Conservation (phyloP, 2,797 vertebrate genomes). For the Neostethus bicornis region DNA sequence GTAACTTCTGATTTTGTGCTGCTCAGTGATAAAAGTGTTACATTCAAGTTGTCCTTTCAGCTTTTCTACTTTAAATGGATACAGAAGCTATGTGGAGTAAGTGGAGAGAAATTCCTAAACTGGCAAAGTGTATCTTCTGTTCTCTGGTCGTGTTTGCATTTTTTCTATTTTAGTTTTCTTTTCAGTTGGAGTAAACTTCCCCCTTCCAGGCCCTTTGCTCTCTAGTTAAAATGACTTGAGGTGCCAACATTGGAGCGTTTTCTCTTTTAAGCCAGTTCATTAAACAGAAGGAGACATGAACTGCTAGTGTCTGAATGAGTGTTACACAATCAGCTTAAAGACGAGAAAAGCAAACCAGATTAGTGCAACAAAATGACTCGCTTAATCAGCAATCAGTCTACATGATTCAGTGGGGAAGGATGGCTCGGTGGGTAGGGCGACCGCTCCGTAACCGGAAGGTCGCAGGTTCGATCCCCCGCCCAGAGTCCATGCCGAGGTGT, state of each 20-base stretch:
- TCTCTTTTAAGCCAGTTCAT: slow-evolving; percentile 6
- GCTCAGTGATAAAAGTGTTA: neutral
- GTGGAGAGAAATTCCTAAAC: neutral
- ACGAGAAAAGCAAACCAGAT: slow-evolving; percentile 36
- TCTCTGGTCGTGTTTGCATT: neutral
- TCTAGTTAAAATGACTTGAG: neutral
- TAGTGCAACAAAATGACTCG: slow-evolving; percentile 24
- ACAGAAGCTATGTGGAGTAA: neutral
- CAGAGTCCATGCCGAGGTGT: too few relatives aligned
- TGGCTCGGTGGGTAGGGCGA: too few relatives aligned
- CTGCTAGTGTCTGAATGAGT: slow-evolving; percentile 26
- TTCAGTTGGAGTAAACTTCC: neutral
- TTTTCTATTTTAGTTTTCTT: neutral
- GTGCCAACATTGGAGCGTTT: slow-evolving; percentile 7
- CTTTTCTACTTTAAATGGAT: neutral
- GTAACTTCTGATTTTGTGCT: neutral
- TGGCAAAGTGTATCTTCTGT: neutral
- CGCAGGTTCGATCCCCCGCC: too few relatives aligned
- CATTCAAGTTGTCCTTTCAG: neutral
- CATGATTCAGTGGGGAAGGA: too few relatives aligned
- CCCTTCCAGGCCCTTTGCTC: neutral
- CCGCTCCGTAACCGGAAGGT: too few relatives aligned
- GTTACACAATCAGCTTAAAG: slow-evolving; percentile 42
- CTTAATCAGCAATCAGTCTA: neutral
- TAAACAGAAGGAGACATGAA: neutral